A percentile compares a stretch with the other conserved stretches of the same genome.
Evolutionary conservation across 23 tunicate genomes (phyloP).

Genomic region (Halocynthia aurantium): DNA sequence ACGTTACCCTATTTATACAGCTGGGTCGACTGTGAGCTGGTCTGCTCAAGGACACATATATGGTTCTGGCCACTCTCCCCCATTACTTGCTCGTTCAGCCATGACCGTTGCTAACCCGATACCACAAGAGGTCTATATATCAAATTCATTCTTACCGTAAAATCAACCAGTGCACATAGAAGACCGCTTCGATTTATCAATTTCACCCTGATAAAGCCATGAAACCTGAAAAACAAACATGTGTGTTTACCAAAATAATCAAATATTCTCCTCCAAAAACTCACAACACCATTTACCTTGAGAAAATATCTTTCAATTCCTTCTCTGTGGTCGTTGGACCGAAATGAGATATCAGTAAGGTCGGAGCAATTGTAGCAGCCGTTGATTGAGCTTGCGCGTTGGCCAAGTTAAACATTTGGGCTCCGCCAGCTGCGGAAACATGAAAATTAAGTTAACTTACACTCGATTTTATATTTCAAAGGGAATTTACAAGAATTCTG

Average conservation of each 20-base stretch:
- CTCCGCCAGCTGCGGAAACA: slow-evolving; percentile 28
- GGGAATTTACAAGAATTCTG: no score
- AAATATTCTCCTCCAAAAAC: background rate
- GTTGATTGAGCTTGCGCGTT: slow-evolving; percentile 16
- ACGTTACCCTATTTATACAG: background rate
- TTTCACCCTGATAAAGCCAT: slow-evolving; percentile 69
- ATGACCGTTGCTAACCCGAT: background rate
- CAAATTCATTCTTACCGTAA: slow-evolving; percentile 44
- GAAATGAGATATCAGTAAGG: slow-evolving; percentile 55
- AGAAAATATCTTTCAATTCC: slow-evolving; percentile 75
- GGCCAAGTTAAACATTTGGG: slow-evolving; percentile 20
- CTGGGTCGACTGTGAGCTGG: background rate
- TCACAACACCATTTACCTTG: slow-evolving; percentile 33
- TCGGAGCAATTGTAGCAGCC: slow-evolving; percentile 24
- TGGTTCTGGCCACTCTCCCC: background rate
- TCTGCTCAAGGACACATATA: background rate
- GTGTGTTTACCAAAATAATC: background rate
- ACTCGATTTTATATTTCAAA: no score
- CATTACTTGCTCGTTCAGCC: slow-evolving; percentile 10
- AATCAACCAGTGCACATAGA: slow-evolving; percentile 68
- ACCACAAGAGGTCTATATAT: background rate
- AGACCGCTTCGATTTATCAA: slow-evolving; percentile 60
- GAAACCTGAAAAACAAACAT: slow-evolving; percentile 42
- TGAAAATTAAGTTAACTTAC: no score
- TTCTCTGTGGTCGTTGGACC: slow-evolving; percentile 69